Evolutionary conservation across 1,140 invertebrate genomes (phyloP), one percentile per base, ranked within the genome.

Genomic region (Drosophila eugracilis): DNA sequence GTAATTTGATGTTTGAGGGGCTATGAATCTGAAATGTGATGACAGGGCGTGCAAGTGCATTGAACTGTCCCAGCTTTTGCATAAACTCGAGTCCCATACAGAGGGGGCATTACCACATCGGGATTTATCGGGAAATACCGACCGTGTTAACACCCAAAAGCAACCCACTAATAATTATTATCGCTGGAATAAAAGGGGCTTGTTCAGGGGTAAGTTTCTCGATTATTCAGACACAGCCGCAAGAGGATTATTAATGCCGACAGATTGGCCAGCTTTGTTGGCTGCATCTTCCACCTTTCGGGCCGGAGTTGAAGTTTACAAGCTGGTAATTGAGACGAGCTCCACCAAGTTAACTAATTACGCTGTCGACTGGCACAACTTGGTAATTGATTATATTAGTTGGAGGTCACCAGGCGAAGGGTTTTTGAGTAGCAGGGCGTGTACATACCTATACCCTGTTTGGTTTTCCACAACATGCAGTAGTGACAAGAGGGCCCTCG

Each of bases 1-100:
- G 65, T 85, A 85, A 85, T 74, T 85, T 58, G 80, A 85, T 79
- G 80, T 62, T 66, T 19, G 30, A 21, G 47, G 22, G 44, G 24
- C 52, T 69, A 21, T 47, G 54, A 48, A 28, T 65, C 60, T 65
- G 44, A 76, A 80, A 85, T 74, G 49, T 58, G 76, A 78, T 50
- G 62, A 69, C 63, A 66, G 67, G 36, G 28, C 28, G 36, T 49
- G 30, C 28, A 49, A 86, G 80, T 85, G 81, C 80, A 86, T 32
- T 81, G 80, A 85, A 85, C 80, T 67, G 77, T 42, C 44, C 44
- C 37, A 41, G 60, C 70, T 73, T 67, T 69, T 60, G 47, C 81
- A 76, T 72, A 59, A 84, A 76, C 86, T 76, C 26, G 80, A 80
- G 37, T 63, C 36, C 47, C 42, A 28, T 24, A 21, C 26, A n/a